These are phyloP conservation scores for Pristionchus arcanus DNA, from an alignment of 2,888 invertebrate genomes.

Conservation along the genomic window DNA sequence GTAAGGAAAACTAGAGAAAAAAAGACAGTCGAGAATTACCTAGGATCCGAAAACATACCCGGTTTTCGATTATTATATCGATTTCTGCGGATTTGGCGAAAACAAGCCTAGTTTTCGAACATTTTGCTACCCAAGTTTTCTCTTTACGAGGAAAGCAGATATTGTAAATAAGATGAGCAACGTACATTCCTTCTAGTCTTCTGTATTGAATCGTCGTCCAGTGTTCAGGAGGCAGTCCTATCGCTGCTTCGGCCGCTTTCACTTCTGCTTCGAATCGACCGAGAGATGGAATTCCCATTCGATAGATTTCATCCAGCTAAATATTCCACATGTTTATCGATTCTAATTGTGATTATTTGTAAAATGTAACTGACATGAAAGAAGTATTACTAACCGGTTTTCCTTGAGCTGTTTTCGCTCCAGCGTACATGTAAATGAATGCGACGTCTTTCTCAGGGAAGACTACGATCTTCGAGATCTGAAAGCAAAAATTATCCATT, in stretches of 20 bases:
- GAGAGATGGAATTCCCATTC: slow-evolving; percentile 90
- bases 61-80: no score
- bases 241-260: slow-evolving; percentile 87
- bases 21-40: no score
- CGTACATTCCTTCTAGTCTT: slow-evolving; percentile 69
- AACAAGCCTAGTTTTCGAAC: no score
- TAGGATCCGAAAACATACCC: no score
- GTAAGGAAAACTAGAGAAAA: background rate
- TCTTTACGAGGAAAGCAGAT: no score
- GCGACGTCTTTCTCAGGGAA: slow-evolving; percentile 72
- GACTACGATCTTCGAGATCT: slow-evolving; percentile 68
- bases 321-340: background rate
- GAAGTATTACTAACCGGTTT: slow-evolving; percentile 55
- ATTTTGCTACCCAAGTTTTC: no score
- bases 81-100: no score
- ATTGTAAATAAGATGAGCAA: background rate
- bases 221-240: slow-evolving; percentile 73
- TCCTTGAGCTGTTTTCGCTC: slow-evolving; percentile 69
- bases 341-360: background rate
- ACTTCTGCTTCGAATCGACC: slow-evolving; percentile 93
- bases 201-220: slow-evolving; percentile 74
- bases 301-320: slow-evolving; percentile 78
- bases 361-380: background rate
- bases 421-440: slow-evolving; percentile 63
- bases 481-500: no score